Evolutionary conservation across 2,888 invertebrate species (phyloP), one percentile per base, ranked within the genome.

Genomic region (Anodontia alba): DNA sequence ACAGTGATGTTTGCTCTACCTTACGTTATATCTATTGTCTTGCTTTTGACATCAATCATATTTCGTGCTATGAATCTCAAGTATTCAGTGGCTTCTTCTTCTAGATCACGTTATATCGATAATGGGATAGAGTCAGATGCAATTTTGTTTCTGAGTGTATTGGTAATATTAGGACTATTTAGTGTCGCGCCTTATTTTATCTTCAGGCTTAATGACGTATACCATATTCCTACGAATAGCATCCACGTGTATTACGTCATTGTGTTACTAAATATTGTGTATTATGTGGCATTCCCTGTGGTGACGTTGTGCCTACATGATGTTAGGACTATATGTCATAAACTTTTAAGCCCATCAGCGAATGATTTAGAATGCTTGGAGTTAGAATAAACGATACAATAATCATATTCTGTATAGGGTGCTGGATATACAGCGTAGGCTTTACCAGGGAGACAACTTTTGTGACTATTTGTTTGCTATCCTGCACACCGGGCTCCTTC

Each of bases 1-100:
- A 73, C 80, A 67, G 76, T 80, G 20, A 82, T 80, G 49, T 85
- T 85, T 51, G 80, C 76, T 54, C 57, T 85, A 31, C 85, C 85
- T 38, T 85, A 80, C 51, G 82, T 79, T 70, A 80, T 82, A 49
- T 31, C 81, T 73, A 81, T 85, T 43, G 76, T 78, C 15, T 69
- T 85, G 10, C 75, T 82, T 12, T 73, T 85, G 43, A 67, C 82
- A 20, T 66, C 81, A 36, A 78, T 85, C 20, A 42, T 85, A 33
- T 82, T 77, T 20, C 80, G 81, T 31, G 67, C 67, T 12, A 23
- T 23, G 62, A 33, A 31, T 2, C 62, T 62, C 33, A 62, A 62
- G 20, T 62, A 62, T 33, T 7, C 31, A 17, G 29, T 17, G 33
- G 26, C 54, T 26, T 62, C 62, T 12, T 33, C 33, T 12, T 12